A percentile compares a stretch with the other conserved stretches of the same genome.
Evolutionary conservation across 2,888 invertebrate genomes (phyloP).

Genomic region (Polymixis flavicincta): DNA sequence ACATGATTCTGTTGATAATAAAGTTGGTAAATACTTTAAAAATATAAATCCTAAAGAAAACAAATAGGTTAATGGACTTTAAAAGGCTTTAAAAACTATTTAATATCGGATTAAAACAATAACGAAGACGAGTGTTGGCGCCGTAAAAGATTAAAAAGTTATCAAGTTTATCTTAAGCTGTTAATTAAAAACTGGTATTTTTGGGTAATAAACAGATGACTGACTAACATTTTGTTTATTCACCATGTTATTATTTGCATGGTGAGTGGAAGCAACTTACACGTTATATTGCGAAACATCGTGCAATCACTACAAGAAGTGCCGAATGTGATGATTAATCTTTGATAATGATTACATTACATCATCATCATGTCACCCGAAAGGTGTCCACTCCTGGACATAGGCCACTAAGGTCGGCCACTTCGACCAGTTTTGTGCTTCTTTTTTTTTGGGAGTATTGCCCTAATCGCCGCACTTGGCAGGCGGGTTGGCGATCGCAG

Average conservation of each 20-base stretch:
- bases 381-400: too few species aligned
- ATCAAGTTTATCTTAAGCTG: neutral
- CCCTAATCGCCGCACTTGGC: too few species aligned
- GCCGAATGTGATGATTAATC: too few species aligned
- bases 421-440: too few species aligned
- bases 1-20: neutral
- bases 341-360: too few species aligned
- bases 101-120: neutral
- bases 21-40: neutral
- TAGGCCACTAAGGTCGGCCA: too few species aligned
- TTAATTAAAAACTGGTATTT: neutral
- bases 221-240: too few species aligned
- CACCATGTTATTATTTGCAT: neutral
- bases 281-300: neutral
- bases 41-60: neutral
- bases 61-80: neutral
- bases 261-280: neutral
- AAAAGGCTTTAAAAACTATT: neutral
- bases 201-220: neutral
- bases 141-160: neutral
- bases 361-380: too few species aligned
- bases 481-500: too few species aligned
- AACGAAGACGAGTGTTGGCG: neutral
- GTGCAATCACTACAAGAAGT: neutral
- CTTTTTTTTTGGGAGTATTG: too few species aligned